phyloP scores from a whole-genome alignment of 1,140 invertebrate species.

The Tetramorium simillimum region DNA sequence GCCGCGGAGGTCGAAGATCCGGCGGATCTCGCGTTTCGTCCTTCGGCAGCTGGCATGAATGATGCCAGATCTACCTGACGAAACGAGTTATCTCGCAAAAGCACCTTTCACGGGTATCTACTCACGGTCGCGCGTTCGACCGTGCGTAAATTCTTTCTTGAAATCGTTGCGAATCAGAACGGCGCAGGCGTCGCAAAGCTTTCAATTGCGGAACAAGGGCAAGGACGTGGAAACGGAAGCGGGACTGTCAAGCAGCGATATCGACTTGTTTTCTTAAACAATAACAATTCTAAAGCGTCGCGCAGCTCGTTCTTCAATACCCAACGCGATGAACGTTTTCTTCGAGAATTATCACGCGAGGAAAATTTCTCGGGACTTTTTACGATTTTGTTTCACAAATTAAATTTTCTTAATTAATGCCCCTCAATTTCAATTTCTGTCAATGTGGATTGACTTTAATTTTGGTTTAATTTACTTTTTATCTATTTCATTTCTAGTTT shows the following conservation, averaged over 20 bases:
- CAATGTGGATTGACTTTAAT: too few relatives aligned
- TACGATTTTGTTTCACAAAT: neutral
- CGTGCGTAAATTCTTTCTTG: neutral
- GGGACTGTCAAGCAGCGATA: neutral
- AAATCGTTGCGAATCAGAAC: neutral
- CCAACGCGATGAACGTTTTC: neutral
- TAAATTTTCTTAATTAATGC: neutral
- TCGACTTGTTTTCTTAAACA: conserved; percentile 7
- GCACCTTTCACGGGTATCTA: neutral
- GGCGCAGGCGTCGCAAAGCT: neutral
- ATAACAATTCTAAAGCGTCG: neutral
- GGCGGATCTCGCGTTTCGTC: neutral
- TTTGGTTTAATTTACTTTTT: too few relatives aligned
- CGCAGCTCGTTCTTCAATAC: neutral
- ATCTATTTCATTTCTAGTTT: too few relatives aligned
- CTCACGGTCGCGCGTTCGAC: neutral
- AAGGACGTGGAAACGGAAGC: conserved; percentile 3
- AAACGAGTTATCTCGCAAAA: neutral
- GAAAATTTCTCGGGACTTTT: neutral
- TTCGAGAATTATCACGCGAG: neutral
- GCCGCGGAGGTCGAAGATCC: neutral
- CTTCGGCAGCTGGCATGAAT: conserved; percentile 4
- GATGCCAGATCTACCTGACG: neutral
- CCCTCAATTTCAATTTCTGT: too few relatives aligned
- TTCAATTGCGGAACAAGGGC: conserved; percentile 2